phyloP scores from a whole-genome alignment of 2,113 vertebrate species.

The Sinosuthora webbiana region DNA sequence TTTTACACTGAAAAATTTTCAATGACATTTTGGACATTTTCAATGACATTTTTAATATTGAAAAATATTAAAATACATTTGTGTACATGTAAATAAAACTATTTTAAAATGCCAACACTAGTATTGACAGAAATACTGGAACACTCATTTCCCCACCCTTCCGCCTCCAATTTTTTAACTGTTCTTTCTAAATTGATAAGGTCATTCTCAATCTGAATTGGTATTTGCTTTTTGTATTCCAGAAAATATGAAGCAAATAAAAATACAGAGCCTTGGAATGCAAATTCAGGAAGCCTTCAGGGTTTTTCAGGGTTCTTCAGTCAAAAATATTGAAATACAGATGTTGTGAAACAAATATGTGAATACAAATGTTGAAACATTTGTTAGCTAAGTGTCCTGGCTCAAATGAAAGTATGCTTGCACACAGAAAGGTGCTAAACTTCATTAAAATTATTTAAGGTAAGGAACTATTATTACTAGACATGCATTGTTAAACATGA shows the following conservation, averaged over 20 bases:
- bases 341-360: too few relatives aligned
- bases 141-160: neutral
- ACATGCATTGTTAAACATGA: neutral
- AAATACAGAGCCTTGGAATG: neutral
- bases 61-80: neutral
- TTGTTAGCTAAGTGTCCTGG: neutral
- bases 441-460: neutral
- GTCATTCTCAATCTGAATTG: neutral
- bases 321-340: neutral
- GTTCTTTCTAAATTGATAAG: neutral
- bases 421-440: neutral
- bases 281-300: neutral
- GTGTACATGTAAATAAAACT: neutral
- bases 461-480: neutral
- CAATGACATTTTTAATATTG: neutral
- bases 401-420: neutral
- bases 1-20: neutral
- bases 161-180: accelerated
- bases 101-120: neutral
- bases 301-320: neutral
- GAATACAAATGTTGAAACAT: neutral
- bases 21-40: neutral
- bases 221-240: neutral
- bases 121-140: neutral
- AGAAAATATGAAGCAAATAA: neutral